Evolutionary conservation across 2,797 vertebrate species (phyloP), one percentile per base, ranked within the genome.

Genomic region (Cirrhinus mrigala): DNA sequence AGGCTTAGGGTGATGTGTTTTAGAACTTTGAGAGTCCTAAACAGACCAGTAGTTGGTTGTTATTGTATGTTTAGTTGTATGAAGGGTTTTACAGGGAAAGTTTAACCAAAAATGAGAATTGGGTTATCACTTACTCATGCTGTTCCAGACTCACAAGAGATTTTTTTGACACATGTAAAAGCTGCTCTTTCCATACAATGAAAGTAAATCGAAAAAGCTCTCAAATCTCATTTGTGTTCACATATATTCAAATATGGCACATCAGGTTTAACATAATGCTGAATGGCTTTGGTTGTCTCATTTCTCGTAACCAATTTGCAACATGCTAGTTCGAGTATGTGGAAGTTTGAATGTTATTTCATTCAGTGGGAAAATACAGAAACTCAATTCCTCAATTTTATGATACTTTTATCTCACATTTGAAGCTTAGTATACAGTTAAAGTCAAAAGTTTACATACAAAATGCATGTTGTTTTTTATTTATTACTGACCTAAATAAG

Each of bases 11-110:
- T 11, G 6, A 46, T 58, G 18, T 77, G 20, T 37, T 62, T 50
- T 33, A 15, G 20, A 33, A 33, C 12, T 56, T 77, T 78, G 22
- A 40, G 8, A 77, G 15, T 46, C 14, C 15, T 83, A 50, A 33
- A 69, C 48, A 60, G 71, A 69, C 48, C 60, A 56, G 64, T 66
- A 77, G 48, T 68, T 84, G 33, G 18, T 11, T 83, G 48, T 54
- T 58, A 3, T 68, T 37, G 11, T 56, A 37, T 8, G 0, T 76
- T 54, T 10, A 54, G 27, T 56, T 22, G 18, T 76, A 76, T 37
- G 29, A n/a, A 11, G 0, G 11, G 50, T 33, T 76, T 76, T 76
- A 54, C 18, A 9, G 29, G 50, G 37, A 56, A 56, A 1, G 18
- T 76, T 76, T 22, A 37, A 76, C 74, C 52, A 33, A 76, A 76